phyloP scores from a whole-genome alignment of 2,888 invertebrate species.

The Drosophila sordidula region DNA sequence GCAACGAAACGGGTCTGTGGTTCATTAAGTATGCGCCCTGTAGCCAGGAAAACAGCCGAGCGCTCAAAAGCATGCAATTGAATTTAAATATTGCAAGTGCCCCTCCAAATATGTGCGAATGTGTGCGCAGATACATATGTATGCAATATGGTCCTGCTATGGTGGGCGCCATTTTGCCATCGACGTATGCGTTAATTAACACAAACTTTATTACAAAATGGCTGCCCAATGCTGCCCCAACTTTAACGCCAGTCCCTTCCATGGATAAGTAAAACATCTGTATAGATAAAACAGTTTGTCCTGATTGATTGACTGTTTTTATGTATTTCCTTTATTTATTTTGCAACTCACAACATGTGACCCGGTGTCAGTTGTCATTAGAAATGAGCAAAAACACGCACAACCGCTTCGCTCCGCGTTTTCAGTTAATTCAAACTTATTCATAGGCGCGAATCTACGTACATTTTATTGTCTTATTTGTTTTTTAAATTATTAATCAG shows the following conservation, averaged over 20 bases:
- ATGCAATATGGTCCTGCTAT: conserved; percentile 17
- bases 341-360: not conserved
- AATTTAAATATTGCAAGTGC: conserved; percentile 78
- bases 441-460: too few relatives aligned
- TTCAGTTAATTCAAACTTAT: too few relatives aligned
- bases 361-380: not conserved
- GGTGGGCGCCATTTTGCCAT: conserved; percentile 41
- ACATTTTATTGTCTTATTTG: too few relatives aligned
- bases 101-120: conserved; percentile 4
- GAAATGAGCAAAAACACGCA: too few relatives aligned
- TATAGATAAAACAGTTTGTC: conserved; percentile 16
- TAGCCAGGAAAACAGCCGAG: conserved; percentile 55
- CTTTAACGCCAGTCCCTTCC: conserved; percentile 4
- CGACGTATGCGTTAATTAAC: conserved; percentile 69
- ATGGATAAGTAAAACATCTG: too few relatives aligned
- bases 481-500: too few relatives aligned
- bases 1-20: conserved; percentile 58
- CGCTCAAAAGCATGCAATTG: conserved; percentile 75
- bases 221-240: conserved; percentile 31
- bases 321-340: too few relatives aligned
- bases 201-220: conserved; percentile 73
- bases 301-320: conserved; percentile 6
- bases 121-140: not conserved
- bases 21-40: conserved; percentile 78
- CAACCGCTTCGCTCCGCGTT: too few relatives aligned